These are phyloP conservation scores for Saimiri boliviensis DNA, from an alignment of 2,113 vertebrate species.

Conservation along the genomic window DNA sequence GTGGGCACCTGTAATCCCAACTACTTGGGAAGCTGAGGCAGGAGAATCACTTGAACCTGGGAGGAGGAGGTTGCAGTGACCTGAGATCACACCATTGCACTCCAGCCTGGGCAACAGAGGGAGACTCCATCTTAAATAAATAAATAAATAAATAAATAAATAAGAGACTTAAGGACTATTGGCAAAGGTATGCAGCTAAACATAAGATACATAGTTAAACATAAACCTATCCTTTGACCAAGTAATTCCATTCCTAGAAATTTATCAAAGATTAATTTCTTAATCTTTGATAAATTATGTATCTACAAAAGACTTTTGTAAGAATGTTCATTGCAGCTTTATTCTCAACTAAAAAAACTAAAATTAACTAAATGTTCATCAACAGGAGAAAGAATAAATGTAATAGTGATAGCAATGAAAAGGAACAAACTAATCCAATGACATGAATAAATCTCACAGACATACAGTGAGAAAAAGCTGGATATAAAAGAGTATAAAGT, in stretches of 20 bases:
- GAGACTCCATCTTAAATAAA: no score
- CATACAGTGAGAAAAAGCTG: background rate
- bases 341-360: no score
- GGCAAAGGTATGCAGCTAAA: background rate
- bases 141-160: no score
- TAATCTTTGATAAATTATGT: background rate
- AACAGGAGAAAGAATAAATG: background rate
- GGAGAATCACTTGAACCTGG: no score
- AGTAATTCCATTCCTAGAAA: background rate
- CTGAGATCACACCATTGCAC: no score
- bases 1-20: no score
- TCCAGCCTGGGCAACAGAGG: no score
- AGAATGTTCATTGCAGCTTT: no score
- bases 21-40: no score
- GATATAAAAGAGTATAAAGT: background rate
- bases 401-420: background rate
- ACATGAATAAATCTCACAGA: background rate
- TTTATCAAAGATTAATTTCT: background rate
- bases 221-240: background rate
- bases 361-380: no score
- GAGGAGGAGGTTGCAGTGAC: no score
- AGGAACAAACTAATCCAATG: background rate
- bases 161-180: no score
- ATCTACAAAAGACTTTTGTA: background rate
- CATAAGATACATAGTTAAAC: background rate